A percentile compares a stretch with the other conserved stretches of the same genome.
Conservation (phyloP, 2,888 invertebrate genomes). For the Acronicta psi region DNA sequence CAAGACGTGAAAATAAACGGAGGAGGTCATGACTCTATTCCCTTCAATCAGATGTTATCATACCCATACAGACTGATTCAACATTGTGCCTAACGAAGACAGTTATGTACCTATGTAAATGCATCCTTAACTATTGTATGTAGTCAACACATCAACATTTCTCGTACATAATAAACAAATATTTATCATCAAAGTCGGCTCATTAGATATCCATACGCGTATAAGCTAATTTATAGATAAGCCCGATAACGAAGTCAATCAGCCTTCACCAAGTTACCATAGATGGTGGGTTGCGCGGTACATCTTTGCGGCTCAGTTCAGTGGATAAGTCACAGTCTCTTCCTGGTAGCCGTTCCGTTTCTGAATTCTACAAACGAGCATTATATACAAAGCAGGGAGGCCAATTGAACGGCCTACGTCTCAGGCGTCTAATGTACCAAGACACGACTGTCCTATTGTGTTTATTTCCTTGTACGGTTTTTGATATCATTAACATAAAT, state of each 20-base stretch:
- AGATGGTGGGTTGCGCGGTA: constrained; percentile 69
- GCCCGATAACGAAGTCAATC: constrained; percentile 78
- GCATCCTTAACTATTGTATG: constrained; percentile 49
- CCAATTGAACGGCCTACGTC: constrained; percentile 81
- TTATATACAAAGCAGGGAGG: constrained; percentile 85
- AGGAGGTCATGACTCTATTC: constrained; percentile 70
- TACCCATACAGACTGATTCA: constrained; percentile 61
- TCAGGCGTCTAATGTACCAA: constrained; percentile 82
- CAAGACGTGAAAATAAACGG: constrained; percentile 71
- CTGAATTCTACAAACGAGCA: constrained; percentile 84
- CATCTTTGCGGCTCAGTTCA: constrained; percentile 75
- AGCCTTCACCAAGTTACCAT: constrained; percentile 74
- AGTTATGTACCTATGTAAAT: constrained; percentile 57
- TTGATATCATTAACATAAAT: constrained; percentile 87
- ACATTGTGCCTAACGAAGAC: constrained; percentile 63
- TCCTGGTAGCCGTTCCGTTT: constrained; percentile 81
- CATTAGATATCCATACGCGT: constrained; percentile 62
- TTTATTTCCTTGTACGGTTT: constrained; percentile 86
- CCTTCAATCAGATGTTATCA: constrained; percentile 65
- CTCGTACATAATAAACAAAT: constrained; percentile 46
- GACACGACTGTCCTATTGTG: constrained; percentile 87
- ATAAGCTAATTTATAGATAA: constrained; percentile 70
- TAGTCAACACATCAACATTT: constrained; percentile 47
- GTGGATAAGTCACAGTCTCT: constrained; percentile 81
- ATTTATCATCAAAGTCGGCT: constrained; percentile 57